Evolutionary conservation across 2,888 invertebrate species (phyloP), one percentile per base, ranked within the genome.

Genomic region (Papilio elwesi): DNA sequence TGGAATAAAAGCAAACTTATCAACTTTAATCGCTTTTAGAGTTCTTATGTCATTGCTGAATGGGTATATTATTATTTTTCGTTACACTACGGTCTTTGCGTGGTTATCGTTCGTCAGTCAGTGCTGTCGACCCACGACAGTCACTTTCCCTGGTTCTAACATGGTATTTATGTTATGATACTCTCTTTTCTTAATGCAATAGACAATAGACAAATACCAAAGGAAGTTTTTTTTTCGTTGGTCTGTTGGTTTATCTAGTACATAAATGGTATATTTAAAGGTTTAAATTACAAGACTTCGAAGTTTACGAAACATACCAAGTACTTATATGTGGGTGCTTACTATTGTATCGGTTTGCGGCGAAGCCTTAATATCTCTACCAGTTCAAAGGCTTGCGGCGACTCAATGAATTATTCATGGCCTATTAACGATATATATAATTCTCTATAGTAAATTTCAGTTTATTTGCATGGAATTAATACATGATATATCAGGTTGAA

Each of bases 301-400:
- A 38, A 57, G 36, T 38, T 26, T 57, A 36, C 13, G 13, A 57
- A 57, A 11, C 12, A 9, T 1, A n/a, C 15, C 53, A 10, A 16
- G 26, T 26, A 26, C 26, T 7, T 57, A 36, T 57, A 57, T 57
- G 57, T 57, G 26, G 57, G 15, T 38, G 57, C 36, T 38, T 36
- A 57, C 12, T 38, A 36, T 57, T 57, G 57, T 57, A 57, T 57
- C 13, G 36, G 57, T 38, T 57, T 57, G 57, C 36, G 57, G 57
- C n/a, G 36, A 57, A 12, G 36, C 57, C 57, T 8, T 57, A 57
- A 57, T 57, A 57, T 57, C 57, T 43, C 8, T 57, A 57, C 57
- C 36, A 57, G 57, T 57, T 57, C 57, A 57, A 57, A 57, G 57
- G 57, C 57, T 57, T 57, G 55, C 55, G 55, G 57, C 8, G 57